Base-by-base conservation (phyloP, 2,113 vertebrate species). In the Carassius gibelio region DNA sequence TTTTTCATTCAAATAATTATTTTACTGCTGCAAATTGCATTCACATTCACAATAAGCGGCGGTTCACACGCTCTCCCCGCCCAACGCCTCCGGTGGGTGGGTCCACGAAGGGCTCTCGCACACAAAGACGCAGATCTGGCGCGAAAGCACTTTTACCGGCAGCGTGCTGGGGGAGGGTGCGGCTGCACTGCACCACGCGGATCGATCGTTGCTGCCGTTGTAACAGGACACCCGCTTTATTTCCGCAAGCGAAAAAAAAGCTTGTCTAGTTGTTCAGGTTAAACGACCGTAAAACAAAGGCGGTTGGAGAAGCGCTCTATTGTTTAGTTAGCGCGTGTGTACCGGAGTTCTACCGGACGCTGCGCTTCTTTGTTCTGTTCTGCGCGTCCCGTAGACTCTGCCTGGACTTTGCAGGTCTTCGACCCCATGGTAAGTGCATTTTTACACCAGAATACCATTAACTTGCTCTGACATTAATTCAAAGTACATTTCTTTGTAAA, bases 391-490 rank as follows among this genome's bases (percentile, higher is more conserved):
- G 34, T 52, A 21, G n/a, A 36, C 50, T 72, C 34, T 59, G 30
- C 30, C 23, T 52, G 80, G 61, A 82, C 42, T 69, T 52, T 36
- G 42, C 62, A 13, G 17, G 48, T 83, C 68, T 72, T 34, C 52
- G 34, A 72, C 30, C 85, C 86, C 87, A 86, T 86, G 88, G 72
- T 68, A 52, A 82, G 86, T 87, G 86, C 75, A 34, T 79, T 68
- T 48, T 83, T n/a, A 34, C 48, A 50, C 3, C 8, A 26, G 48
- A 19, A 30, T 34, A 34, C 7, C 8, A 6, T 61, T 26, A 30
- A 76, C 8, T 76, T 50, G 13, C 1, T 50, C 11, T 15, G 21
- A 72, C 69, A 1, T 10, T 1, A 42, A 72, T 10, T 1, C 15
- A 36, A n/a, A 59, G n/a, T 62, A 23, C 0, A 34, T 21, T 48